Base-by-base conservation (phyloP, 2,888 invertebrate genomes). In the Tuberolachnus salignus region DNA sequence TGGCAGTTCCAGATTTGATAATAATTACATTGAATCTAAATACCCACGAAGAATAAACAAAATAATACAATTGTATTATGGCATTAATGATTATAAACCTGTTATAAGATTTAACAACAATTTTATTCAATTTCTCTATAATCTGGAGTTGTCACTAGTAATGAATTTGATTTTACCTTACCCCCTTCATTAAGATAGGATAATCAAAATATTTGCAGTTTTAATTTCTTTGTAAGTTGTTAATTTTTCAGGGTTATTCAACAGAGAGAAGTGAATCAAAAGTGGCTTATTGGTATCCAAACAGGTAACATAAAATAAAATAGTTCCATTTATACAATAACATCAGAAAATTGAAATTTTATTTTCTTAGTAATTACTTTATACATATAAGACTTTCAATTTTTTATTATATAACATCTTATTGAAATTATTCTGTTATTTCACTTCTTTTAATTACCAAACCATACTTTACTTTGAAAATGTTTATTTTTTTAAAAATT, bases 161-260 rank as follows among this genome's bases (percentile, higher is more conserved):
- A 61, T 26, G 49, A 73, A 34, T 51, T 8, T 51, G 4, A 16
- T 21, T 19, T 6, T 9, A 53, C 10, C 11, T 21, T 11, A 16
- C 44, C 13, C n/a, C 9, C 49, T 49, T 61, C 26, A 63, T 34
- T 8, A 42, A 73, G 10, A 34, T 67, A 75, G 57, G 67, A 34
- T 59, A 11, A 21, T 51, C 42, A 51, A 59, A 66, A 59, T 78
- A 57, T 49, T 49, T 78, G 34, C 55, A 78, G 57, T 78, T 78
- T 66, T 78, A 78, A 78, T 69, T 78, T 78, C 75, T 78, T 69
- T 78, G 75, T 57, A 10, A 67, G 75, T 78, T 59, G 49, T 78
- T 67, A 10, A 66, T 75, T 78, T 78, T 78, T 78, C 75, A 78
- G 75, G 75, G 42, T 73, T 73, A 49, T 14, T 26, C 26, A 67